Conservation (phyloP, 2,888 invertebrate species). For the Xestia ashworthii region DNA sequence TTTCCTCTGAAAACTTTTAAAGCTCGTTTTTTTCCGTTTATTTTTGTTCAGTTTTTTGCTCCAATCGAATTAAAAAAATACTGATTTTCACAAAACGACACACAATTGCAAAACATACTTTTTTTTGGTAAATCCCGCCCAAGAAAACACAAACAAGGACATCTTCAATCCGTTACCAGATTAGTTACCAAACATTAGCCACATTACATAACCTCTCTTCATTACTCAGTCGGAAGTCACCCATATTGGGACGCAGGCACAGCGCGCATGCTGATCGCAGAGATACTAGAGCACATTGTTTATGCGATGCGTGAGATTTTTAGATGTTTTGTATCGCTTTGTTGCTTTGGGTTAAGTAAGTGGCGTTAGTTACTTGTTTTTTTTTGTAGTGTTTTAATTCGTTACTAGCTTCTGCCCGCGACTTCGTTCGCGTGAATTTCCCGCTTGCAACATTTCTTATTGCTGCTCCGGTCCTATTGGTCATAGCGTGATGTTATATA, state of each 20-base stretch:
- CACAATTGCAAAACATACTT: no score
- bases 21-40: no score
- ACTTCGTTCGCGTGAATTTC: no score
- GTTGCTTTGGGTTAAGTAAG: slow-evolving; percentile 6
- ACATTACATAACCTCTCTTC: slow-evolving; percentile 49
- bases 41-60: neutral
- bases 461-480: no score
- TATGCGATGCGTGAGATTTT: slow-evolving; percentile 44
- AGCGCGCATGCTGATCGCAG: slow-evolving; percentile 43
- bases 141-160: slow-evolving; percentile 27
- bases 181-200: slow-evolving; percentile 40
- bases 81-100: neutral
- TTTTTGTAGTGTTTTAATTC: neutral
- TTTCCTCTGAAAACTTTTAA: no score
- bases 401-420: no score
- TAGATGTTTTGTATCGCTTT: slow-evolving; percentile 18
- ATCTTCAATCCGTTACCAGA: slow-evolving; percentile 32
- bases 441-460: no score
- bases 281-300: slow-evolving; percentile 46
- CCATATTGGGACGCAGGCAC: slow-evolving; percentile 51
- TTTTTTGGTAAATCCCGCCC: neutral
- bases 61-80: neutral
- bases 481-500: no score
- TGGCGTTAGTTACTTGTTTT: neutral
- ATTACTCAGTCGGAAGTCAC: slow-evolving; percentile 61